These are phyloP conservation scores for Lagorchestes hirsutus DNA, from an alignment of 2,797 vertebrate genomes.

Conservation along the genomic window DNA sequence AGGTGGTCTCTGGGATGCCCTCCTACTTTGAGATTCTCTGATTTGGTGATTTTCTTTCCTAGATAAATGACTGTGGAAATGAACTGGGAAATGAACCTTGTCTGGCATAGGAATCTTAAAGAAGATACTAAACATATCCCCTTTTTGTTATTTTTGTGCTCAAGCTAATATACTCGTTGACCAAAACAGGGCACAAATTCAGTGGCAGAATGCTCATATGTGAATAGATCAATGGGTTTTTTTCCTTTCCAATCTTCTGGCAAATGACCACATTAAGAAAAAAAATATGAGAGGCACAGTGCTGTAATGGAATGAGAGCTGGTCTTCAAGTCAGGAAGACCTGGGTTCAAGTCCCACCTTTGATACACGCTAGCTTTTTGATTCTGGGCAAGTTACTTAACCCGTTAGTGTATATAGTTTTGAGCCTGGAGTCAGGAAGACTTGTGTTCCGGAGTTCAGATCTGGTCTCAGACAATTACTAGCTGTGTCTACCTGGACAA, in stretches of 20 bases:
- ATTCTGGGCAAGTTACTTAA: background rate
- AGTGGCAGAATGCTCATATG: background rate
- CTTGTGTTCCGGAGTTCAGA: background rate
- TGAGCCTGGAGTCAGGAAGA: background rate
- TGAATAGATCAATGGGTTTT: background rate
- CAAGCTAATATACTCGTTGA: background rate
- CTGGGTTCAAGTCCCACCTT: background rate
- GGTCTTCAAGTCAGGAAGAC: background rate
- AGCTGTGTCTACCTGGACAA: background rate
- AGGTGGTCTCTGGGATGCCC: background rate
- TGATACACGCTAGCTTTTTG: background rate
- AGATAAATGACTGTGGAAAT: background rate
- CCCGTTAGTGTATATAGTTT: background rate
- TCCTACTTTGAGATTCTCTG: background rate
- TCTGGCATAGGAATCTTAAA: too few species aligned
- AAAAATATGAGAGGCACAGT: background rate
- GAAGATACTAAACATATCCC: background rate
- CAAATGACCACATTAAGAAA: background rate
- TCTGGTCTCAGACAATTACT: background rate
- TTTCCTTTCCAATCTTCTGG: conserved; percentile 24
- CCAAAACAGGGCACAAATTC: conserved; percentile 5
- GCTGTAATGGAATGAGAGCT: background rate
- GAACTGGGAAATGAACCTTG: background rate
- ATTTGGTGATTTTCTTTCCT: background rate
- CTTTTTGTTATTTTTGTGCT: background rate